A percentile compares a stretch with the other conserved stretches of the same genome.
These are phyloP conservation scores for Pangasius djambal DNA, from an alignment of 2,797 vertebrate genomes.

Conservation along the genomic window DNA sequence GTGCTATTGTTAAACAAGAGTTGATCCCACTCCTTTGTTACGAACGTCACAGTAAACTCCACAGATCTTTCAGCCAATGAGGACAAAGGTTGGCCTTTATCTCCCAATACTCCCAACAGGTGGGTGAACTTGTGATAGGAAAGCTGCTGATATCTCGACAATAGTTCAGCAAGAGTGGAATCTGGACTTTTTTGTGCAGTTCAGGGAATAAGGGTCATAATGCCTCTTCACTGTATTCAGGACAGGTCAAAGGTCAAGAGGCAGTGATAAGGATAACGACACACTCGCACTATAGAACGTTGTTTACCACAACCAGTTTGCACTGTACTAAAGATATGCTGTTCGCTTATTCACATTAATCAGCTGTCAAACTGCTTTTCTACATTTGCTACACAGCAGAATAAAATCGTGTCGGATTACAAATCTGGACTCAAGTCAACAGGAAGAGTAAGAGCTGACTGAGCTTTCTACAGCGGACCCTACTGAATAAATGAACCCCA, in stretches of 20 bases:
- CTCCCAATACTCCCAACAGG: constrained; percentile 37
- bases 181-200: constrained; percentile 46
- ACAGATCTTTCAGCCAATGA: constrained; percentile 20
- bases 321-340: neutral
- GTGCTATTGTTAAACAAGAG: constrained; percentile 19
- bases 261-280: neutral
- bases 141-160: constrained; percentile 31
- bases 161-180: constrained; percentile 36
- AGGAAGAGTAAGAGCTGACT: neutral
- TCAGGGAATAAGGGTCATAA: constrained; percentile 30
- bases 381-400: neutral
- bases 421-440: neutral
- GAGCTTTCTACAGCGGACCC: neutral
- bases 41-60: neutral
- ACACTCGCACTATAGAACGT: neutral
- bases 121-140: constrained; percentile 44
- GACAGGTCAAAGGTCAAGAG: constrained; percentile 56
- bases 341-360: neutral
- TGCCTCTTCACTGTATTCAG: neutral
- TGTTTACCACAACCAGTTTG: neutral
- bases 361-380: neutral
- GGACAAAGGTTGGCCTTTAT: constrained; percentile 43
- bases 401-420: neutral
- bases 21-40: constrained; percentile 3
- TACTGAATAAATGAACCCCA: neutral